Conservation (phyloP, 2,888 invertebrate genomes). For the Globia sparganii region DNA sequence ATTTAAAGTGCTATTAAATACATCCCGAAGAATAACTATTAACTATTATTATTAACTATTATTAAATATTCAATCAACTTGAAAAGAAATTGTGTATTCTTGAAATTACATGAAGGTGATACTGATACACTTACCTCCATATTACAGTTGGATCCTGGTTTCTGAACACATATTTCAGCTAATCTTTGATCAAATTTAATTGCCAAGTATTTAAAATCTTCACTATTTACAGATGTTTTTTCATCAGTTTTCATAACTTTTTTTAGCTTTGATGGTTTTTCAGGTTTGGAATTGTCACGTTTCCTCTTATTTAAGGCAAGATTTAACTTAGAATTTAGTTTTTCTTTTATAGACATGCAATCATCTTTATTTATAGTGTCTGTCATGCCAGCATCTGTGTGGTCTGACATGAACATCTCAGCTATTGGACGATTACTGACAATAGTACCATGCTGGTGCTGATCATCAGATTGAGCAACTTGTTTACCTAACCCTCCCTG, state of each 20-base stretch:
- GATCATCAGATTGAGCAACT: slow-evolving; percentile 52
- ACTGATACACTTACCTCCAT: slow-evolving; percentile 77
- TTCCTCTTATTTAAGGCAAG: slow-evolving; percentile 87
- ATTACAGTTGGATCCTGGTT: slow-evolving; percentile 76
- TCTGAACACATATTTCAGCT: slow-evolving; percentile 82
- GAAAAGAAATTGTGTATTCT: not conserved
- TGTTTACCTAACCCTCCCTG: slow-evolving; percentile 68
- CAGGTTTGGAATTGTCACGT: slow-evolving; percentile 78
- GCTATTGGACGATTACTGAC: slow-evolving; percentile 47
- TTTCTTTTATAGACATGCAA: slow-evolving; percentile 86
- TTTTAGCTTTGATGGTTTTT: slow-evolving; percentile 83
- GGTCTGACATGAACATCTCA: slow-evolving; percentile 74
- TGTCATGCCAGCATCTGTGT: slow-evolving; percentile 62
- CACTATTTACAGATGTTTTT: slow-evolving; percentile 48
- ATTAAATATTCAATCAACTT: not conserved
- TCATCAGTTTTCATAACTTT: slow-evolving; percentile 73
- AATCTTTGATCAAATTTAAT: slow-evolving; percentile 80
- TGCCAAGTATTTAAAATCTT: slow-evolving; percentile 77
- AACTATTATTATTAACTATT: no score
- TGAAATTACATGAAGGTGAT: not conserved
- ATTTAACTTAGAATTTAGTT: slow-evolving; percentile 85
- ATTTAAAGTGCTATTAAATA: no score
- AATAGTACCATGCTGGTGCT: slow-evolving; percentile 49
- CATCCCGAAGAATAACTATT: no score
- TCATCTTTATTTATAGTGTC: slow-evolving; percentile 85